Evolutionary conservation across 1,140 invertebrate species (phyloP).

Genomic region (Cotesia typhae): DNA sequence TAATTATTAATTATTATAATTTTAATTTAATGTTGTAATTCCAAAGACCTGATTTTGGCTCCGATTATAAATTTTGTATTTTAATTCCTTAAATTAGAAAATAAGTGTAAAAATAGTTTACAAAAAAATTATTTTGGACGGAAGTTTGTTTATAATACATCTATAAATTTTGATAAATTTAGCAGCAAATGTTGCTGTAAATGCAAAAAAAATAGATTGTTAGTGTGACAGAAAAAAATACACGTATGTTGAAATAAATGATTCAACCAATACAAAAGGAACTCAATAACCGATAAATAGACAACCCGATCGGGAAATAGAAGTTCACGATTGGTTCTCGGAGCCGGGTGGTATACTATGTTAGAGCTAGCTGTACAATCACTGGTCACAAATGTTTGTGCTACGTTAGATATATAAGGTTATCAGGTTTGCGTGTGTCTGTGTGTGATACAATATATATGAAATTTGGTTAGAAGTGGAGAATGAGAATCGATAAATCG

Average conservation of each 20-base stretch:
- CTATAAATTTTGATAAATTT: neutral
- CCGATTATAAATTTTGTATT: neutral
- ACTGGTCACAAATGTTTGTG: neutral
- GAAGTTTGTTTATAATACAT: too few species aligned
- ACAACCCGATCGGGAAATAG: slow-evolving; percentile 54
- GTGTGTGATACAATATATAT: neutral
- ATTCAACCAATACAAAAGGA: neutral
- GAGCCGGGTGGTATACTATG: slow-evolving; percentile 52
- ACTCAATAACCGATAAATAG: slow-evolving; percentile 45
- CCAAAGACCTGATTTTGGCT: too few species aligned
- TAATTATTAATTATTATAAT: neutral
- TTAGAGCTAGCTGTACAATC: slow-evolving; percentile 48
- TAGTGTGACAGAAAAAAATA: neutral
- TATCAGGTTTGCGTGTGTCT: neutral
- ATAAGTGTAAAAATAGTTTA: neutral
- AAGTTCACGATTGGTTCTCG: slow-evolving; percentile 61
- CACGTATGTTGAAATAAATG: neutral
- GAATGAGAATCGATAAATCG: slow-evolving; percentile 54
- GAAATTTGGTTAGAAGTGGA: neutral
- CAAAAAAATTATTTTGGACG: too few species aligned
- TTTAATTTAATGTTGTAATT: neutral
- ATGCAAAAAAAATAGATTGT: neutral
- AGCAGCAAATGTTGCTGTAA: neutral
- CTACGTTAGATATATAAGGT: neutral
- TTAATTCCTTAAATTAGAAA: neutral